These are phyloP conservation scores for Limulus polyphemus DNA, from an alignment of 2,888 invertebrate genomes.

Conservation along the genomic window DNA sequence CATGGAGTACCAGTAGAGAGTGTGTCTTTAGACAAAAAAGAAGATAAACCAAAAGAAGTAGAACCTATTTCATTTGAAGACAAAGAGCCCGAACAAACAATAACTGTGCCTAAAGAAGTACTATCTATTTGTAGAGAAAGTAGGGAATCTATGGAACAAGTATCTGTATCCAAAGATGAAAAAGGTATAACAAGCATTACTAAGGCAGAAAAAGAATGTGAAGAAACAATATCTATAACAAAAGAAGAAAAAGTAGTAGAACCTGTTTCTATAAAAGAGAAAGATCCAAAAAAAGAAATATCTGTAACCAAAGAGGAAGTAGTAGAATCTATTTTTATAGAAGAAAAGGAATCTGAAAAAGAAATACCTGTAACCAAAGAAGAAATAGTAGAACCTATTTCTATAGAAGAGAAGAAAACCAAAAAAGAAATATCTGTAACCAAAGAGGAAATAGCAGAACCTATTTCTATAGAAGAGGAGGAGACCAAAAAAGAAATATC, in stretches of 20 bases:
- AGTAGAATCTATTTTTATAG: not conserved
- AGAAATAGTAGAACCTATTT: not conserved
- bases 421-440: not conserved
- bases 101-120: too few relatives aligned
- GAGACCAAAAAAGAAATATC: not conserved
- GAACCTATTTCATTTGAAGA: too few relatives aligned
- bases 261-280: not conserved
- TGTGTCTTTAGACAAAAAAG: not conserved
- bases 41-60: not conserved
- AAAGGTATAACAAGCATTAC: too few relatives aligned
- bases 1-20: not conserved
- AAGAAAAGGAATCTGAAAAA: not conserved
- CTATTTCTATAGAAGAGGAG: constrained; percentile 3
- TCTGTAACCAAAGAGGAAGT: not conserved
- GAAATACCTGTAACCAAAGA: not conserved
- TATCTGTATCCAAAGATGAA: not conserved
- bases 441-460: constrained; percentile 2
- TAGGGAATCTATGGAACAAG: not conserved
- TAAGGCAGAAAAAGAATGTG: not conserved
- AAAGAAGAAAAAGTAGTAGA: not conserved
- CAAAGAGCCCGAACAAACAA: too few relatives aligned
- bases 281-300: too few relatives aligned
- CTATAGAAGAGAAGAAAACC: too few relatives aligned
- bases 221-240: not conserved
- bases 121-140: too few relatives aligned